Base-by-base conservation (phyloP, 2,113 vertebrate genomes). In the Pardalotus punctatus region DNA sequence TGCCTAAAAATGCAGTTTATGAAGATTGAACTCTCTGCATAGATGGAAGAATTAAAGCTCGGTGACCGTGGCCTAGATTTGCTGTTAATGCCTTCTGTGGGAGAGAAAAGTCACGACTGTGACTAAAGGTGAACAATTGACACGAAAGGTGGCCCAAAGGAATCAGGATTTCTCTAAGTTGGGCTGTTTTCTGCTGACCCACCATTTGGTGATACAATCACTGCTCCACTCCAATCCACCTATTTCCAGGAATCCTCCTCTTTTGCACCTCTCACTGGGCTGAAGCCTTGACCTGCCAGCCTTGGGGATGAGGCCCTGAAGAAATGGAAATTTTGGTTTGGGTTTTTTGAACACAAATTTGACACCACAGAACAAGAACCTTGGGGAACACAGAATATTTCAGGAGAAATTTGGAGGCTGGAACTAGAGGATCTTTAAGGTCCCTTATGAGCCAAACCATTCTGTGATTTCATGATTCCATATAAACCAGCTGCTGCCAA, bases 1-100 rank as follows among this genome's bases (percentile, higher is more conserved):
- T 67, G 82, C 82, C 82, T 74, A 62, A 95, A 90, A 92, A 74
- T 48, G 87, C 50, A 88, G 38, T 84, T 96, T 89, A 88, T 94
- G 85, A 95, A 88, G 90, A 79, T 5, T 67, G 92, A 87, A 94
- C 77, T 70, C 87, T 89, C 76, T 69, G 73, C 47, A 47, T 67
- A 66, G 81, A 54, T 33, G 84, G 31, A 83, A 92, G 69, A 95
- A 92, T 86, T 71, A 83, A 79, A 86, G 77, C 66, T 88, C 23
- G 6, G 54, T 14, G 54, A 64, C 2, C 0, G 43, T 86, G 87
- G 72, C 76, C 71, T 94, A 62, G 60, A 78, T 92, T 88, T 88
- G 25, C 76, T 47, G 36, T 43, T 78, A 82, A 50, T 12, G 4
- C 54, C 78, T 88, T 83, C 64, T 62, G 58, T 28, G 36, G 73